phyloP scores from a whole-genome alignment of 2,888 invertebrate genomes.

The Cryptocheilus praepositus region DNA sequence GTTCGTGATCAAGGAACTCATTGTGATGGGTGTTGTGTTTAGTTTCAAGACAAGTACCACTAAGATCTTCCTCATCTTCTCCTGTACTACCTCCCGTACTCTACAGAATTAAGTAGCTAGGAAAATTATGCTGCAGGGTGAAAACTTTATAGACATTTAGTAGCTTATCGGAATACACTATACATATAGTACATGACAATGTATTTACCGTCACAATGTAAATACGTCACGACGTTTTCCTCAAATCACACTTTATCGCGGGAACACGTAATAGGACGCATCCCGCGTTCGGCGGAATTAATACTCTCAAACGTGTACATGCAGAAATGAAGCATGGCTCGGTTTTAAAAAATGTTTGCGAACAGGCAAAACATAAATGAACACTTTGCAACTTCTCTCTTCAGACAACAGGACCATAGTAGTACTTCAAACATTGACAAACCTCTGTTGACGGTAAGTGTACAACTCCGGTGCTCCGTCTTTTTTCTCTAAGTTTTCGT shows the following conservation, averaged over 20 bases:
- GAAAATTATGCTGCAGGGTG: slow-evolving; percentile 43
- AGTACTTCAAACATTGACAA: slow-evolving; percentile 40
- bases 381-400: no score
- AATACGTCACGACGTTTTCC: no score
- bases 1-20: slow-evolving; percentile 73
- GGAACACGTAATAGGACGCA: no score
- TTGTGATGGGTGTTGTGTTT: slow-evolving; percentile 76
- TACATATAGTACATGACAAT: no score
- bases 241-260: no score
- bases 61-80: slow-evolving; percentile 76
- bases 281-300: no score
- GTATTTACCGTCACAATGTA: no score
- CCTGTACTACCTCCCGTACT: slow-evolving; percentile 79
- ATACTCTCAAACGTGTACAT: no score
- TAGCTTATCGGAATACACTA: slow-evolving; percentile 1
- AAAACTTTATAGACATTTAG: no score
- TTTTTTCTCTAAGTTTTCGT: slow-evolving; percentile 78
- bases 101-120: slow-evolving; percentile 68
- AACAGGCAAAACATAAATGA: neutral
- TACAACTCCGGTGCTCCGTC: slow-evolving; percentile 79
- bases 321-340: no score
- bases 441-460: slow-evolving; percentile 79
- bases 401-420: slow-evolving; percentile 7
- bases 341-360: neutral
- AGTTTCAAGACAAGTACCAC: slow-evolving; percentile 74